Conservation (phyloP, 2,888 invertebrate species). For the Stomorhina lunata region DNA sequence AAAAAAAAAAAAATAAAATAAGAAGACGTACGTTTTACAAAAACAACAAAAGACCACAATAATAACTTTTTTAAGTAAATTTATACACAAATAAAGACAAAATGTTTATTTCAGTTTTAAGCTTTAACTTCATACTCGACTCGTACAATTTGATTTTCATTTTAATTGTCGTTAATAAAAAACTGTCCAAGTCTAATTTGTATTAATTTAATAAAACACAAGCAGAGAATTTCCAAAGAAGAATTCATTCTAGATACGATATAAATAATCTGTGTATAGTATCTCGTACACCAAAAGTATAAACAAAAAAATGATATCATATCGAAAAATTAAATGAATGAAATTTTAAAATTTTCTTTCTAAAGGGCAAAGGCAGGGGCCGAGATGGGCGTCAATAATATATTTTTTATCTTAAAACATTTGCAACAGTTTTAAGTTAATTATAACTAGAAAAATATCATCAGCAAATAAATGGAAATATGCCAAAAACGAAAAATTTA, state of each 20-base stretch:
- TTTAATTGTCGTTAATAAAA: constrained; percentile 12
- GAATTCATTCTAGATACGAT: neutral
- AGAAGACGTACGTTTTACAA: neutral
- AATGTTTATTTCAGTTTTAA: neutral
- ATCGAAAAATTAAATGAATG: neutral
- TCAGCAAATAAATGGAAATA: neutral
- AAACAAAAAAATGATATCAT: constrained; percentile 45
- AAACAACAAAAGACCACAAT: neutral
- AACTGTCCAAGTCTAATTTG: neutral
- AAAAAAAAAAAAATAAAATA: no score
- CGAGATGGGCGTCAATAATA: neutral
- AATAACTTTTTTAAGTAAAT: neutral
- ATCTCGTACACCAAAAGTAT: neutral
- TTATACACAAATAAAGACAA: neutral
- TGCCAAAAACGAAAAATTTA: neutral
- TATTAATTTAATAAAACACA: constrained; percentile 10
- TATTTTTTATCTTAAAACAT: neutral
- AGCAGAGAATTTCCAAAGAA: neutral
- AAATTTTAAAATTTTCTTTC: neutral
- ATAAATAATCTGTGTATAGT: neutral
- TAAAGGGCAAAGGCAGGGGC: neutral
- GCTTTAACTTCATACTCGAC: neutral
- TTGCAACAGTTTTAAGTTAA: neutral
- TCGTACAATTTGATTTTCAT: constrained; percentile 17
- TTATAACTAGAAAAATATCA: neutral